Percentiles rank a stretch among this genome's conserved stretches.
phyloP scores from a whole-genome alignment of 2,113 vertebrate species.

The Calonectris borealis region DNA sequence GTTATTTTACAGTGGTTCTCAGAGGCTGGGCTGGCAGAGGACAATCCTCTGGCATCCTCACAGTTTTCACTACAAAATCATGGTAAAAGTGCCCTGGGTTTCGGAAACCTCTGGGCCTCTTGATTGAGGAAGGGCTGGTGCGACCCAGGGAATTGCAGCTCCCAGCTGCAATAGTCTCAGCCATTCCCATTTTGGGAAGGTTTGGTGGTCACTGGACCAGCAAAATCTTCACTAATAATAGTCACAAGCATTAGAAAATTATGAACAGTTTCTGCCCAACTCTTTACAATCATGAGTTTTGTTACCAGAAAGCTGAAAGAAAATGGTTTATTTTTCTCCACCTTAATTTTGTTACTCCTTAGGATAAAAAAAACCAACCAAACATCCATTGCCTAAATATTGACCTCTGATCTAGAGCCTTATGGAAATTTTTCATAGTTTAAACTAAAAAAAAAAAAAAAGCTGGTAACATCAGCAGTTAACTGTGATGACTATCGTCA shows the following conservation, averaged over 20 bases:
- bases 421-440: background rate
- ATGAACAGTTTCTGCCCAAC: background rate
- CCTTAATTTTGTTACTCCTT: background rate
- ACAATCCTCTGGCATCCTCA: background rate
- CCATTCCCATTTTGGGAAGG: background rate
- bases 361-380: background rate
- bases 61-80: background rate
- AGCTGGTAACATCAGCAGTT: background rate
- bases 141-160: background rate
- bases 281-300: background rate
- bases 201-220: background rate
- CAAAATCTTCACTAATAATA: background rate
- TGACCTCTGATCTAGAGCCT: background rate
- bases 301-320: background rate
- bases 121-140: fast-evolving
- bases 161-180: background rate
- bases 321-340: background rate
- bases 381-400: background rate
- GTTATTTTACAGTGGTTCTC: background rate
- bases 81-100: background rate
- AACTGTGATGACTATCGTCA: too few species aligned
- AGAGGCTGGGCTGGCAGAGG: background rate
- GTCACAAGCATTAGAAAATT: background rate
- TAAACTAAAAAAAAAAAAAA: background rate
- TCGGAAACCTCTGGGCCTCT: background rate